Evolutionary conservation across 92 coral and sea anemone species (phyloP).

Genomic region (Micromussa lordhowensis): DNA sequence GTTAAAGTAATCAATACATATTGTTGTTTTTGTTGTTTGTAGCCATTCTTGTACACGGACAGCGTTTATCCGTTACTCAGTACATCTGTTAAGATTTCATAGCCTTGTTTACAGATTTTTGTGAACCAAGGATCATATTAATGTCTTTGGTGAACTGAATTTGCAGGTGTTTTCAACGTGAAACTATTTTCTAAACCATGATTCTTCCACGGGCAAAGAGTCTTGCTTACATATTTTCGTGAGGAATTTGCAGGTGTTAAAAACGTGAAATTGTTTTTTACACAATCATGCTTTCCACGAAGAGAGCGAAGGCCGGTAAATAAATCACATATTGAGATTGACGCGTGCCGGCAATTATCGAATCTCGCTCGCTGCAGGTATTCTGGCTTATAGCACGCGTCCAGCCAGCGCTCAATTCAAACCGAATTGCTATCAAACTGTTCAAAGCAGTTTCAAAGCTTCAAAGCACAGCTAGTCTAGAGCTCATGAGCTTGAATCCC

Average conservation of each 20-base stretch:
- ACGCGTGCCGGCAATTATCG: not conserved
- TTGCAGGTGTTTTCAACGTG: not conserved
- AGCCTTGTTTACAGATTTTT: not conserved
- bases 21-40: not conserved
- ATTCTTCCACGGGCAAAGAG: not conserved
- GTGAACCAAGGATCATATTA: too few species aligned
- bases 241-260: not conserved
- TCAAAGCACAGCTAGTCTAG: not conserved
- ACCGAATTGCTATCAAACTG: not conserved
- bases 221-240: not conserved
- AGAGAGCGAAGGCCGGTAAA: not conserved
- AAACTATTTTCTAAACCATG: not conserved
- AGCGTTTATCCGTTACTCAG: not conserved
- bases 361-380: not conserved
- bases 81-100: not conserved
- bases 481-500: not conserved
- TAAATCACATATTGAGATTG: not conserved
- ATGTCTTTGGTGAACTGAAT: not conserved
- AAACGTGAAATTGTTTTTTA: not conserved
- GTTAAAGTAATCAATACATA: not conserved
- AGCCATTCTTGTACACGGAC: not conserved
- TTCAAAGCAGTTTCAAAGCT: not conserved
- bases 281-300: not conserved
- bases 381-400: not conserved
- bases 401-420: not conserved